A percentile compares a stretch with the other conserved stretches of the same genome.
Conservation (phyloP, 2,888 invertebrate genomes). For the Galeopsomyia nigrocyanea region DNA sequence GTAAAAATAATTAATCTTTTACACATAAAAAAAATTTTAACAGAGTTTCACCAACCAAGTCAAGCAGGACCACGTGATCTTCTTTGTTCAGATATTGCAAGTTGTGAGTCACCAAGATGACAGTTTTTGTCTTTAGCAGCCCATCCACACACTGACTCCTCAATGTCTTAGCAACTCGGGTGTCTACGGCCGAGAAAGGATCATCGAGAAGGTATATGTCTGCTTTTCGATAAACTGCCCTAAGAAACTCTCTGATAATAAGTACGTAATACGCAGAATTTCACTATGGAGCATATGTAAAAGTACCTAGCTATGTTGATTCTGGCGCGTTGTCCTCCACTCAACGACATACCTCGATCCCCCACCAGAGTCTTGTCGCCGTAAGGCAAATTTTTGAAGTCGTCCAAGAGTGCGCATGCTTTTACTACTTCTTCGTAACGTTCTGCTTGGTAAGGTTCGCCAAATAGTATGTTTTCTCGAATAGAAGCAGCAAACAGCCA, state of each 20-base stretch:
- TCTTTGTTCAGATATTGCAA: conserved; percentile 75
- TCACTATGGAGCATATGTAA: no score
- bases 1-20: background rate
- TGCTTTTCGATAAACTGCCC: conserved; percentile 82
- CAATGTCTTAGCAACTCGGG: conserved; percentile 79
- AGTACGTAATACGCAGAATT: no score
- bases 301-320: conserved; percentile 79
- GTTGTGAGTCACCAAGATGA: conserved; percentile 83
- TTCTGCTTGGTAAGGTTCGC: conserved; percentile 74
- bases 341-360: conserved; percentile 79
- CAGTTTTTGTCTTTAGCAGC: conserved; percentile 75
- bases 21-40: background rate
- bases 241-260: conserved; percentile 47
- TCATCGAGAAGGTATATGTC: conserved; percentile 86
- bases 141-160: conserved; percentile 80
- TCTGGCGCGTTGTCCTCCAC: conserved; percentile 80
- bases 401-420: conserved; percentile 66
- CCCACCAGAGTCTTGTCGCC: conserved; percentile 80
- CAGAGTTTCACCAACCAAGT: no score
- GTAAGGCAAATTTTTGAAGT: conserved; percentile 74
- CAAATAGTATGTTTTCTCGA: conserved; percentile 91
- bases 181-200: conserved; percentile 84
- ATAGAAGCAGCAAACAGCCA: no score
- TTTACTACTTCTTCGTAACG: conserved; percentile 71
- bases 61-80: conserved; percentile 57